A percentile compares a stretch with the other conserved stretches of the same genome.
Evolutionary conservation across 2,113 vertebrate genomes (phyloP).

Genomic region (Delphinapterus leucas): DNA sequence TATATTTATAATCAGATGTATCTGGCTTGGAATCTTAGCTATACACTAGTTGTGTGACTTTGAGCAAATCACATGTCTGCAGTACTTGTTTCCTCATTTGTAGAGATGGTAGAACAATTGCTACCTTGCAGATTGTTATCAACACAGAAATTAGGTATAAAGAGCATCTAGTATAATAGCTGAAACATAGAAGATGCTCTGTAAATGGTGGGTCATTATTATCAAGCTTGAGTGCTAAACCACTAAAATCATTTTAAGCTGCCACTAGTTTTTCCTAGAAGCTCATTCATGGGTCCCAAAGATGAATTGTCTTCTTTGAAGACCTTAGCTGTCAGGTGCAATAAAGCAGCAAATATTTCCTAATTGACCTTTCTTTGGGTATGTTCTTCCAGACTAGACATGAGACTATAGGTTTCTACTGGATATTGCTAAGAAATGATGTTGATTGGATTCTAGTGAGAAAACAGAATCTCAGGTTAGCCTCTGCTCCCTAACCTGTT

Average conservation of each 20-base stretch:
- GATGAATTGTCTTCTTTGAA: constrained; percentile 10
- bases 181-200: not conserved
- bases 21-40: constrained; percentile 2
- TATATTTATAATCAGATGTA: constrained; percentile 26
- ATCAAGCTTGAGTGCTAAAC: not conserved
- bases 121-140: not conserved
- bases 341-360: not conserved
- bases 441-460: not conserved
- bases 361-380: not conserved
- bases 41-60: not conserved
- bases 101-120: not conserved
- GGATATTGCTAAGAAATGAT: not conserved
- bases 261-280: not conserved
- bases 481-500: not conserved
- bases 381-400: not conserved
- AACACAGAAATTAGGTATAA: not conserved
- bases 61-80: not conserved
- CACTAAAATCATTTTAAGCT: not conserved
- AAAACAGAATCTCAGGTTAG: not conserved
- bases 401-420: not conserved
- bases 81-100: not conserved
- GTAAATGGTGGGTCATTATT: not conserved
- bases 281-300: not conserved
- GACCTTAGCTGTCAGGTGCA: not conserved
- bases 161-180: not conserved